Conservation (phyloP, 2,888 invertebrate species). For the Platypus cylindrus region DNA sequence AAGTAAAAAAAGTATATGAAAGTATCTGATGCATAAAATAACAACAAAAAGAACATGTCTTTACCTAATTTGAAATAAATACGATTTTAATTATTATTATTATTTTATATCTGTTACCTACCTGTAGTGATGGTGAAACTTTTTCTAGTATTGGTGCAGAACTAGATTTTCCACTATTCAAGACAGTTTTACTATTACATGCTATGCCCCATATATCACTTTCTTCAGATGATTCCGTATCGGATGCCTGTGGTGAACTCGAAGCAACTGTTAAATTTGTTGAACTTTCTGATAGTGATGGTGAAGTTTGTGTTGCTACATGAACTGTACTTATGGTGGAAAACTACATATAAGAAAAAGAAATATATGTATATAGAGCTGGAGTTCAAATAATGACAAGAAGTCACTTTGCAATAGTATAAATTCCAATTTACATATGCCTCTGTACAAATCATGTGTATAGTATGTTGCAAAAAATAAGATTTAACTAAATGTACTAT, state of each 20-base stretch:
- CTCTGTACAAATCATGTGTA: no score
- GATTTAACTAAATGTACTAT: not conserved
- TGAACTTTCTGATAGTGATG: constrained; percentile 34
- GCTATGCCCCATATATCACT: constrained; percentile 13
- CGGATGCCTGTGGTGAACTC: constrained; percentile 26
- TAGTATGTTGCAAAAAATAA: not conserved
- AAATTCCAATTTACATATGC: no score
- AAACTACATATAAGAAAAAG: constrained; percentile 9
- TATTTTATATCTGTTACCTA: no score
- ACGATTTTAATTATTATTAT: no score
- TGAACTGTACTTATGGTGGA: constrained; percentile 12
- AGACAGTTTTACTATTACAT: constrained; percentile 19
- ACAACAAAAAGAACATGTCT: no score
- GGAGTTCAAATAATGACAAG: no score
- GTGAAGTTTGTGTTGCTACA: constrained; percentile 30
- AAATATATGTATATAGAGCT: no score
- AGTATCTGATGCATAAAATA: no score
- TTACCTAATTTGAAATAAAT: no score
- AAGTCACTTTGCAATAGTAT: no score
- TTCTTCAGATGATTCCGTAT: constrained; percentile 12
- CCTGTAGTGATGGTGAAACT: constrained; percentile 17
- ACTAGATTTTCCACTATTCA: constrained; percentile 15
- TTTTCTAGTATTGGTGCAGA: constrained; percentile 34
- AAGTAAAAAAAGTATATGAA: no score
- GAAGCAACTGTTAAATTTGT: constrained; percentile 38